Base-by-base conservation (phyloP, 2,113 vertebrate genomes). In the Motacilla tschutschensis region DNA sequence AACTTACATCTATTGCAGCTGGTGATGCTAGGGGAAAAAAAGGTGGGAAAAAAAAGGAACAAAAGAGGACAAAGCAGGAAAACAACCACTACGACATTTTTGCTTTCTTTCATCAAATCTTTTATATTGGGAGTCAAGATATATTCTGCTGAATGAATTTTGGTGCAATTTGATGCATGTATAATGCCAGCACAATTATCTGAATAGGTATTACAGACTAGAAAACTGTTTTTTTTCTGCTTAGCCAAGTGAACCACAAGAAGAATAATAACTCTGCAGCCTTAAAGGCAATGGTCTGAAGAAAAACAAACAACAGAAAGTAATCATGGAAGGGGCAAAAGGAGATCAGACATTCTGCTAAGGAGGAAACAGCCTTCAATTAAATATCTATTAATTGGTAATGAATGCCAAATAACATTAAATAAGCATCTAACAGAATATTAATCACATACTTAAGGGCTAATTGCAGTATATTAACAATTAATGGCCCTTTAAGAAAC, bases 391-490 rank as follows among this genome's bases (percentile, higher is more conserved):
- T 92, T 94, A 73, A 91, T 90, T 95, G 59, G 48, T 88, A 95
- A 93, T 92, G 86, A 94, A 92, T 95, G 72, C 85, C 93, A 93
- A 95, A 94, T 92, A 96, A 82, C 74, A 94, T 93, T 94, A 95
- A 96, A 95, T 95, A 95, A 96, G 69, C 46, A 95, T 76, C 95
- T 93, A 95, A 86, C 84, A 94, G 86, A 96, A 96, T 95, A 96
- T 95, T 95, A 95, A 92, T 96, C 83, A 94, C 86, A 92, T 86
- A 90, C 87, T 96, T 95, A 94, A 85, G 54, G 55, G 77, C 87
- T 95, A 95, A 94, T 94, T 94, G 82, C 71, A 78, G 54, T 88
- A 89, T 93, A 93, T 96, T 95, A 95, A 94, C 91, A 94, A 96
- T 93, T 95, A 94, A 94, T 95, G 65, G 57, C 21, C 87, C 79